These are phyloP conservation scores for rat (Rattus norvegicus) DNA, from an alignment of 2,113 vertebrate genomes.

Conservation along the genomic window GRCr8 NC_086019.1:64380501-64381000, in stretches of 20 bases:
- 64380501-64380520: not conserved
- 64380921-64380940: not conserved
- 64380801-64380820: not conserved
- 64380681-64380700: not conserved
- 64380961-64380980: not conserved
- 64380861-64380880: not conserved
- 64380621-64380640: not conserved
- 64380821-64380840: not conserved
- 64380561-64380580: rapidly evolving
- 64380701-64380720: not conserved
- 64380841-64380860: not conserved
- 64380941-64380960: not conserved
- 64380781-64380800: not conserved
- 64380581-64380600: rapidly evolving
- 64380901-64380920: not conserved
- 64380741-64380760: not conserved
- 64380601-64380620: rapidly evolving
- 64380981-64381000: too few species aligned
- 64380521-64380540: not conserved
- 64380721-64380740: not conserved
- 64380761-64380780: not conserved
- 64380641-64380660: too few species aligned
- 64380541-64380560: rapidly evolving
- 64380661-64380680: not conserved
- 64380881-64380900: not conserved